Conservation (phyloP, 2,797 vertebrate species). For the Syncerus caffer region DNA sequence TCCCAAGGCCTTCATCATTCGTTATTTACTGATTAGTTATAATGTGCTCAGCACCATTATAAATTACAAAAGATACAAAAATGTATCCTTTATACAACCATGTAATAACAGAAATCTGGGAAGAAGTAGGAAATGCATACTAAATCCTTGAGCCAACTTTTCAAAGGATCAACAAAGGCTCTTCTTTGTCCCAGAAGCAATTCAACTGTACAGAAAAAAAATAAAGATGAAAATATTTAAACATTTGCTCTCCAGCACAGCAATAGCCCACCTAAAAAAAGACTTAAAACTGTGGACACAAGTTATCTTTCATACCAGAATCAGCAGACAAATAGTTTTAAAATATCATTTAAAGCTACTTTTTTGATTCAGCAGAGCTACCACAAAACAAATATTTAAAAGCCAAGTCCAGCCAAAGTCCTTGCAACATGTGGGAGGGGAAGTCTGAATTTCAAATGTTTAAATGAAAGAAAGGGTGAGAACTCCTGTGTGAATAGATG, state of each 20-base stretch:
- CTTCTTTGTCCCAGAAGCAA: neutral
- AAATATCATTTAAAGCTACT: constrained; percentile 4
- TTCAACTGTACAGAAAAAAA: neutral
- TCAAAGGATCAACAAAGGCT: constrained; percentile 7
- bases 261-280: neutral
- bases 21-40: neutral
- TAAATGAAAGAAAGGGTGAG: neutral
- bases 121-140: neutral
- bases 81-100: neutral
- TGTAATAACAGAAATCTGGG: neutral
- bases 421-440: neutral
- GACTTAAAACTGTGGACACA: neutral
- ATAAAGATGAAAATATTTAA: constrained; percentile 30
- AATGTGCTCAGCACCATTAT: neutral
- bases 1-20: neutral
- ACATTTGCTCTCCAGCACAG: neutral
- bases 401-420: neutral
- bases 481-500: neutral
- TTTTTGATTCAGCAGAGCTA: neutral
- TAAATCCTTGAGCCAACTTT: neutral
- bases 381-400: constrained; percentile 9
- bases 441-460: neutral
- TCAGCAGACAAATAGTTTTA: neutral
- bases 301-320: neutral
- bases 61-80: neutral